phyloP scores from a whole-genome alignment of 2,888 invertebrate species.

The Patella depressa region DNA sequence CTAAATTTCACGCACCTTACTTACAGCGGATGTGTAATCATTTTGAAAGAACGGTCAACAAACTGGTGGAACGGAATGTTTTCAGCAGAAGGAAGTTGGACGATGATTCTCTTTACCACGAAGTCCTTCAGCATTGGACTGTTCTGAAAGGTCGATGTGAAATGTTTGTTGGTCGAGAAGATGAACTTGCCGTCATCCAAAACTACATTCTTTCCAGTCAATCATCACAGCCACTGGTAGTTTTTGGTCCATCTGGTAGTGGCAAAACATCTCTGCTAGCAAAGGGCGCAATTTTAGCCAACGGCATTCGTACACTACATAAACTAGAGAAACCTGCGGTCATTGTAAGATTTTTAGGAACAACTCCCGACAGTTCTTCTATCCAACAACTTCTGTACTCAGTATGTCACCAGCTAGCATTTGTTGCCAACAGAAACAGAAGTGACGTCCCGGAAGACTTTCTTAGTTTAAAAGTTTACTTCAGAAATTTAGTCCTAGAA shows the following conservation, averaged over 20 bases:
- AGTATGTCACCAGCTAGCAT: slow-evolving; percentile 57
- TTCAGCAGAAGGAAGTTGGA: slow-evolving; percentile 31
- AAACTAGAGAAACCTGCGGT: slow-evolving; percentile 29
- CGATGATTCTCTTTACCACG: slow-evolving; percentile 50
- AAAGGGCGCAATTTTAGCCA: slow-evolving; percentile 50
- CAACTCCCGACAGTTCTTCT: slow-evolving; percentile 58
- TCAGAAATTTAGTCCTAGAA: slow-evolving; percentile 45
- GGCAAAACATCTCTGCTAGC: slow-evolving; percentile 66
- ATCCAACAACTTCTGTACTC: slow-evolving; percentile 51
- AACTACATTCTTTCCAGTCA: slow-evolving; percentile 43
- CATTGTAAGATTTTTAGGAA: slow-evolving; percentile 60
- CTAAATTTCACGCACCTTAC: slow-evolving; percentile 51
- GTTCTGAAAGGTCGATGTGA: slow-evolving; percentile 36
- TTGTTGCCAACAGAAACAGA: slow-evolving; percentile 38
- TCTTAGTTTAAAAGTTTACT: slow-evolving; percentile 49
- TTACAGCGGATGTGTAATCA: slow-evolving; percentile 43
- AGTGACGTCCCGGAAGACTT: slow-evolving; percentile 47
- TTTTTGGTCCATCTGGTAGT: slow-evolving; percentile 60
- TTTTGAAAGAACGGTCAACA: slow-evolving; percentile 48
- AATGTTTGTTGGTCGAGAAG: slow-evolving; percentile 50
- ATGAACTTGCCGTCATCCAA: slow-evolving; percentile 38
- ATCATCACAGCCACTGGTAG: slow-evolving; percentile 47
- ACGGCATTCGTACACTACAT: slow-evolving; percentile 29
- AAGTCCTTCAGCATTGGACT: slow-evolving; percentile 53
- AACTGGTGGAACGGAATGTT: slow-evolving; percentile 48